Conservation (phyloP, 1,140 invertebrate species). For the Aethina tumida region DNA sequence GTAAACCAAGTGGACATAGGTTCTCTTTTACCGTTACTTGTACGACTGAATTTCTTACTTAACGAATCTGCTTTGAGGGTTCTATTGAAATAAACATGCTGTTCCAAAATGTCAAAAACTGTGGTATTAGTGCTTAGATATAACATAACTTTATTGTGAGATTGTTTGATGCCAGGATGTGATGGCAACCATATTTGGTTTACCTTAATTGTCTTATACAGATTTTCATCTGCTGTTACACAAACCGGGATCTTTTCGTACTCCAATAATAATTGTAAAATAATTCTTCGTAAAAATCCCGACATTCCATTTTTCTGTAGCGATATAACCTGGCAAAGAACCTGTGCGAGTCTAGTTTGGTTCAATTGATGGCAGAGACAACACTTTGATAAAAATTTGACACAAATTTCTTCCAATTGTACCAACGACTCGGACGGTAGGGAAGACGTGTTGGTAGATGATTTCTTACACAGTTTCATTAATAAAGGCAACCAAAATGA, state of each 20-base stretch:
- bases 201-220: constrained; percentile 32
- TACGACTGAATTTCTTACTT: constrained; percentile 8
- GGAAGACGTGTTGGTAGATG: constrained; percentile 34
- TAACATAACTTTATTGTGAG: constrained; percentile 51
- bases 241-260: constrained; percentile 69
- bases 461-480: constrained; percentile 55
- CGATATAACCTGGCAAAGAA: constrained; percentile 61
- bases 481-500: constrained; percentile 76
- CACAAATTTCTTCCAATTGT: constrained; percentile 61
- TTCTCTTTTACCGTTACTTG: constrained; percentile 8
- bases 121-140: constrained; percentile 65
- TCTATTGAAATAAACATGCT: constrained; percentile 39
- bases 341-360: constrained; percentile 70
- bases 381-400: constrained; percentile 64
- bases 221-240: constrained; percentile 33
- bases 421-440: constrained; percentile 46
- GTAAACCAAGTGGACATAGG: constrained; percentile 34
- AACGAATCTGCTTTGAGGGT: constrained; percentile 21
- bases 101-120: constrained; percentile 40
- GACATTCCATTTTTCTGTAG: constrained; percentile 63
- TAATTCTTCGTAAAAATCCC: constrained; percentile 75
- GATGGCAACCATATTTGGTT: constrained; percentile 34
- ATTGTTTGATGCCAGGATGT: constrained; percentile 36
- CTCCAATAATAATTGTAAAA: constrained; percentile 75
- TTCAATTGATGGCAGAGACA: constrained; percentile 77